These are phyloP conservation scores for Tauraco erythrolophus DNA, from an alignment of 2,113 vertebrate genomes.

Conservation along the genomic window DNA sequence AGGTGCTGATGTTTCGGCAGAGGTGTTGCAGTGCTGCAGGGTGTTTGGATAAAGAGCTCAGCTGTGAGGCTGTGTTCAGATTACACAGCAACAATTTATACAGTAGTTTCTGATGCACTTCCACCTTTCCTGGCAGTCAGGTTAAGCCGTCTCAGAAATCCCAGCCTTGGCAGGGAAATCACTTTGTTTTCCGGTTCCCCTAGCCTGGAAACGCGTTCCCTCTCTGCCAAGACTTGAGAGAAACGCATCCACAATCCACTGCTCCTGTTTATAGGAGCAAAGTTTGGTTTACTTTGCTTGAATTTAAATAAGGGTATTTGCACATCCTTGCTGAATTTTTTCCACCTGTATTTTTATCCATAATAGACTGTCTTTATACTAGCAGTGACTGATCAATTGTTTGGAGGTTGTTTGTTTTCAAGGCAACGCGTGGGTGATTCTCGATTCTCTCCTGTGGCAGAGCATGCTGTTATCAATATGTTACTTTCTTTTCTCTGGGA, in stretches of 20 bases:
- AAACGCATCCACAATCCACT: constrained; percentile 16
- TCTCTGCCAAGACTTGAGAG: background rate
- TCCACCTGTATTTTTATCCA: constrained; percentile 39
- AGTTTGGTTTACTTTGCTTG: constrained; percentile 30
- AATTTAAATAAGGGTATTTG: constrained; percentile 54
- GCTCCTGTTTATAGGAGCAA: constrained; percentile 18
- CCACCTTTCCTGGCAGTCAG: background rate
- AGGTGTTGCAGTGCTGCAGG: background rate
- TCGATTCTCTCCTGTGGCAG: constrained; percentile 17
- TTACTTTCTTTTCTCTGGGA: constrained; percentile 26
- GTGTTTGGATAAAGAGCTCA: background rate
- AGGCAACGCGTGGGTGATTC: constrained; percentile 19
- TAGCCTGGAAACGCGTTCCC: background rate
- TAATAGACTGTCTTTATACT: constrained; percentile 18
- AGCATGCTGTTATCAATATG: constrained; percentile 41
- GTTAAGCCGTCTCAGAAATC: constrained; percentile 18
- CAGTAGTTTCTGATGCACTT: background rate
- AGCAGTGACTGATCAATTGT: constrained; percentile 57
- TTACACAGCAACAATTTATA: background rate
- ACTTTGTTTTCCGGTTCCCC: background rate
- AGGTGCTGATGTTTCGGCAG: background rate
- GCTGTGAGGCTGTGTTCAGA: background rate
- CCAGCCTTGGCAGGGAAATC: constrained; percentile 1
- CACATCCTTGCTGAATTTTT: constrained; percentile 57
- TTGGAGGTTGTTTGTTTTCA: constrained; percentile 57